A percentile compares a stretch with the other conserved stretches of the same genome.
These are phyloP conservation scores for Ia io DNA, from an alignment of 2,113 vertebrate species.

Conservation along the genomic window DNA sequence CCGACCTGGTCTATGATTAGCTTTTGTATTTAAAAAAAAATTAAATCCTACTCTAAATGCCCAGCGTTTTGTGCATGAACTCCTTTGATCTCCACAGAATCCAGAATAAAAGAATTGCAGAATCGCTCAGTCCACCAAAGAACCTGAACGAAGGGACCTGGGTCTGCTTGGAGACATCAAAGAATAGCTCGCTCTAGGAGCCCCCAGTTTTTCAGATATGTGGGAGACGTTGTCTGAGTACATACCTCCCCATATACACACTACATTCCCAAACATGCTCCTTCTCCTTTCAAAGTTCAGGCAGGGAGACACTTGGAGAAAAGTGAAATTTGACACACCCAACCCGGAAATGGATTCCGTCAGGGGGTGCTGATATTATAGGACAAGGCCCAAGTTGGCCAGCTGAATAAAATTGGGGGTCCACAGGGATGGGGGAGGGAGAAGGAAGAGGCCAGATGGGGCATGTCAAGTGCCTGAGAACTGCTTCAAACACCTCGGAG, in stretches of 20 bases:
- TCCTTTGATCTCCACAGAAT: conserved; percentile 68
- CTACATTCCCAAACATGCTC: neutral
- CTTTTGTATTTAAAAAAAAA: conserved; percentile 47
- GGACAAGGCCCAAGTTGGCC: neutral
- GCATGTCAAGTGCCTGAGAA: conserved; percentile 72
- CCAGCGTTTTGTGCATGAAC: conserved; percentile 48
- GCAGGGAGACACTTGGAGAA: conserved; percentile 19
- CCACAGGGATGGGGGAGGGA: neutral
- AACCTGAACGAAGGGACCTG: neutral
- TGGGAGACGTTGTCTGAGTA: neutral
- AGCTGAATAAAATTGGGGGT: conserved; percentile 43
- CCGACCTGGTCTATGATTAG: neutral
- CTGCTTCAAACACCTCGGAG: conserved; percentile 61
- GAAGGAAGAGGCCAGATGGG: conserved; percentile 46
- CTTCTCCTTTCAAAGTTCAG: conserved; percentile 49
- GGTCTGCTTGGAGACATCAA: conserved; percentile 15
- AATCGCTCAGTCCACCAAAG: neutral
- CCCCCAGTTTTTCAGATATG: neutral
- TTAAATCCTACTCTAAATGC: conserved; percentile 46
- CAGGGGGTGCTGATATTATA: conserved; percentile 53
- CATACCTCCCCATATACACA: neutral
- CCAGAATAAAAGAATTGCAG: conserved; percentile 34
- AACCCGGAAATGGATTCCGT: conserved; percentile 37
- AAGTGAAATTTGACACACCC: conserved; percentile 57
- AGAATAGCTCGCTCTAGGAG: neutral